Percentiles rank a stretch among this genome's conserved stretches.
Evolutionary conservation across 2,888 invertebrate genomes (phyloP).

Genomic region (Plusia festucae): DNA sequence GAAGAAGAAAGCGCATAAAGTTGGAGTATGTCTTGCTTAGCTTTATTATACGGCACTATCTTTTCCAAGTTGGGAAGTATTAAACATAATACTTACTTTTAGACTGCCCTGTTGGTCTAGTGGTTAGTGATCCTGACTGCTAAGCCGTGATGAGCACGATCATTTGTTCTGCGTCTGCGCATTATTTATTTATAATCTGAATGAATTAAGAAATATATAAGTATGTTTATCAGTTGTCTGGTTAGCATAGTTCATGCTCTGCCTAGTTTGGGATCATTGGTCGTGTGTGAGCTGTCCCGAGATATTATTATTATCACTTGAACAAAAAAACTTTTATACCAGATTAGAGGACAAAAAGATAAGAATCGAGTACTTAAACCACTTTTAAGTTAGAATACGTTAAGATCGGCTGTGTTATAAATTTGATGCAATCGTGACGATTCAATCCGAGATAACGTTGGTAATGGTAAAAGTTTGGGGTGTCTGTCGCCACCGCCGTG

Average conservation of each 20-base stretch:
- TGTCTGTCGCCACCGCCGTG: conserved; percentile 24
- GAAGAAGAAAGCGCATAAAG: conserved; percentile 4
- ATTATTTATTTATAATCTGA: too few species aligned
- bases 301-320: too few species aligned
- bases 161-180: too few species aligned
- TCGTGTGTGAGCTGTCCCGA: too few species aligned
- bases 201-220: too few species aligned
- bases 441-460: conserved; percentile 50
- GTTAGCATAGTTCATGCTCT: too few species aligned
- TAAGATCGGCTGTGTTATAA: conserved; percentile 54
- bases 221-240: too few species aligned
- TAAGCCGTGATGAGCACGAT: too few species aligned
- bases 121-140: too few species aligned
- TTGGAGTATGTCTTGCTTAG: conserved; percentile 4
- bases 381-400: conserved; percentile 50
- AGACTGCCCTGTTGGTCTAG: too few species aligned
- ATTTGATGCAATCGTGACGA: conserved; percentile 58
- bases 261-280: too few species aligned
- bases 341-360: conserved; percentile 22
- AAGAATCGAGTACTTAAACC: conserved; percentile 35
- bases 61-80: neutral
- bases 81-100: conserved; percentile 4
- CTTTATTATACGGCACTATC: neutral
- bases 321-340: neutral
- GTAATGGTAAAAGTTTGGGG: conserved; percentile 48